Evolutionary conservation across 2,113 vertebrate species (phyloP), one percentile per base, ranked within the genome.

Genomic region (Perccottus glenii): DNA sequence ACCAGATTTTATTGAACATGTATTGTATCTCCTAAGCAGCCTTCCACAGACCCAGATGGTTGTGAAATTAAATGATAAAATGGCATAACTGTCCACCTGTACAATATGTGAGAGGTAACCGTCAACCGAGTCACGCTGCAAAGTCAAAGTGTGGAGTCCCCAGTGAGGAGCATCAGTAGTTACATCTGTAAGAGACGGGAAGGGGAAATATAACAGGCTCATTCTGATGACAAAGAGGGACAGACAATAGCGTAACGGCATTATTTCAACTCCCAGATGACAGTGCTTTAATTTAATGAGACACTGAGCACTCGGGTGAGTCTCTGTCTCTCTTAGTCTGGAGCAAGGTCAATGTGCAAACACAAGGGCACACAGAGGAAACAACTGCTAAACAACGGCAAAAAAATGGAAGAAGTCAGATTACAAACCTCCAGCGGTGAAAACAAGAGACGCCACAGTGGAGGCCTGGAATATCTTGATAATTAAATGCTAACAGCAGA

Each of bases 281-380:
- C 87, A 76, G 67, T 52, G 14, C 75, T 84, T 67, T 86, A 84
- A 85, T 87, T 85, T 88, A 89, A 90, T 81, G 85, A 88, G 84
- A 72, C 70, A 40, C 81, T 32, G 77, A 79, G 77, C 66, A 61
- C 76, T 71, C 53, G 58, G 64, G 55, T 70, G 70, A 85, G 68
- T 75, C 75, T 47, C 69, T 51, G 76, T 80, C 76, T 78, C 82
- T 81, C 82, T 87, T 83, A 82, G 82, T 87, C 77, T 82, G 67
- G 53, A 87, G 72, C 78, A 86, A 89, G 89, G 88, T 88, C 87
- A 84, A 69, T 64, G 49, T 83, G 85, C 67, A 71, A 79, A 82
- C 62, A 74, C 83, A 84, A 86, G 80, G 83, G 67, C 77, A 69
- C 9, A 38, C 66, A 8, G 61, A 78, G 82, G 56, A 82, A 85